Evolutionary conservation across 2,113 vertebrate species (phyloP).

Genomic region (Chlamydotis undulata): DNA sequence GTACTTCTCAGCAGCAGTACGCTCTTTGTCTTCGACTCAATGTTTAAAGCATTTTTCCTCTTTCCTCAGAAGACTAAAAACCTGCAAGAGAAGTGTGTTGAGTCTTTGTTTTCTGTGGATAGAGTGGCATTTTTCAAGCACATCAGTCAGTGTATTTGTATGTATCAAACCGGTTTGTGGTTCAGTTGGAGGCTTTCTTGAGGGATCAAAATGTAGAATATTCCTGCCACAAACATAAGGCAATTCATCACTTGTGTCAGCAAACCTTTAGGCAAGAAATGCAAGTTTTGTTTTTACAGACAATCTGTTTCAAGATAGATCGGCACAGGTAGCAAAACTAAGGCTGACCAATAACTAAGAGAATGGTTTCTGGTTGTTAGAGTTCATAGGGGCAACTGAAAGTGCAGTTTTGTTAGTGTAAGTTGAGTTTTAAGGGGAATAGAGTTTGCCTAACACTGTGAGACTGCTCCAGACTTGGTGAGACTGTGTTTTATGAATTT

Average conservation of each 20-base stretch:
- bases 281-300: neutral
- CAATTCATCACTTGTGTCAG: neutral
- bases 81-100: neutral
- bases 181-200: neutral
- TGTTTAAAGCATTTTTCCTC: neutral
- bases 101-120: neutral
- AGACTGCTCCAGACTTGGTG: neutral
- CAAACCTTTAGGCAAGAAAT: neutral
- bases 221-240: neutral
- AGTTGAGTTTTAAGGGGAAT: neutral
- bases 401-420: neutral
- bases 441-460: neutral
- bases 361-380: neutral
- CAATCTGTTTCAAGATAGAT: neutral
- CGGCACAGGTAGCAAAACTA: neutral
- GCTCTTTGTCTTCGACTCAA: neutral
- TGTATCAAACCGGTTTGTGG: neutral
- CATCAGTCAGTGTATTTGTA: neutral
- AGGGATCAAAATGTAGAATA: neutral
- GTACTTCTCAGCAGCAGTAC: neutral
- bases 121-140: neutral
- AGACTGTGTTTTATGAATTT: neutral
- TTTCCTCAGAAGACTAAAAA: neutral
- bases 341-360: neutral
- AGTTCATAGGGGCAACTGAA: neutral